These are phyloP conservation scores for Sebastes variabilis DNA, from an alignment of 2,797 vertebrate genomes.

Conservation along the genomic window DNA sequence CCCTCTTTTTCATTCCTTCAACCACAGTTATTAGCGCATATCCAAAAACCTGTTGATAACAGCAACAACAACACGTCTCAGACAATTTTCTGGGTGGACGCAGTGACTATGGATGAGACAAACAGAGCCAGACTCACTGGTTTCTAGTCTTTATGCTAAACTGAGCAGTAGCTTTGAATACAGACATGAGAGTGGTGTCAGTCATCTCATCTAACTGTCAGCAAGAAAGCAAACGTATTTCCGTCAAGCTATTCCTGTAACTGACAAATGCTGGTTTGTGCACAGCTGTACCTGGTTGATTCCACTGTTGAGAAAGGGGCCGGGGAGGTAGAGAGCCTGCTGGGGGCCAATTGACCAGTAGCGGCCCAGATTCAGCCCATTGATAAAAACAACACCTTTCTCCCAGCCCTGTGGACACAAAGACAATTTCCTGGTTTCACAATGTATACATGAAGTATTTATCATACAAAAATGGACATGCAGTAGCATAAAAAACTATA, in stretches of 20 bases:
- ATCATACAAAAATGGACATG: not conserved
- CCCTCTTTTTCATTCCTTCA: too few relatives aligned
- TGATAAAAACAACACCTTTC: conserved; percentile 93
- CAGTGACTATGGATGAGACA: not conserved
- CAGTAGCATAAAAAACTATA: not conserved
- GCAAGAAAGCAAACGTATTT: not conserved
- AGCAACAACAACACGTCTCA: not conserved
- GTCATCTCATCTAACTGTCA: not conserved
- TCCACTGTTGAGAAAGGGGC: conserved; percentile 88
- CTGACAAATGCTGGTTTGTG: not conserved
- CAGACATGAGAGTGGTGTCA: not conserved
- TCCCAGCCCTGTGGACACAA: conserved; percentile 88
- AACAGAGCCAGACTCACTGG: not conserved
- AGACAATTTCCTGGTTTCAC: not conserved
- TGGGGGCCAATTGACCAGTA: conserved; percentile 97
- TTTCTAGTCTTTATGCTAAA: not conserved
- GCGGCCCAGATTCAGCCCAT: conserved; percentile 91
- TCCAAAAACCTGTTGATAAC: too few relatives aligned
- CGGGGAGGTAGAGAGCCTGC: conserved; percentile 92
- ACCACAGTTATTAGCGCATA: too few relatives aligned
- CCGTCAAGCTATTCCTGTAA: not conserved
- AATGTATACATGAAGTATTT: not conserved
- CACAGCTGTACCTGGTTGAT: conserved; percentile 86
- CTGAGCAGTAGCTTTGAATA: not conserved
- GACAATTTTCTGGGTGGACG: not conserved